Percentiles rank a stretch among this genome's conserved stretches.
Conservation (phyloP, 2,888 invertebrate species). For the Eristalinus aeneus region DNA sequence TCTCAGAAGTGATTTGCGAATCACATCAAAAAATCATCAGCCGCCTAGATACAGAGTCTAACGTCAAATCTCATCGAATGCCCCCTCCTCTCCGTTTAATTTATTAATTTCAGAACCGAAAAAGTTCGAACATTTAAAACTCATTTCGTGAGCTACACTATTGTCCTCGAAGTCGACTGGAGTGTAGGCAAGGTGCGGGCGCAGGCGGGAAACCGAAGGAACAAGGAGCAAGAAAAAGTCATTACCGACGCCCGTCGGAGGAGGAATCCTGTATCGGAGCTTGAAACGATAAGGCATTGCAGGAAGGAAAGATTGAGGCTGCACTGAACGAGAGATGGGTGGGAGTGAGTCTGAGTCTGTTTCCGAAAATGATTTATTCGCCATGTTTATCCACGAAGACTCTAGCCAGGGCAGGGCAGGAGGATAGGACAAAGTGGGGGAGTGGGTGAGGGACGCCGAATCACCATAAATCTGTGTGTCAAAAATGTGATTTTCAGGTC, state of each 20-base stretch:
- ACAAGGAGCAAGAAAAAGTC: conserved; percentile 48
- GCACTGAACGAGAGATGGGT: background rate
- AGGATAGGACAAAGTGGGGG: background rate
- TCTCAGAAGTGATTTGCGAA: conserved; percentile 18
- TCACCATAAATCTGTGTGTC: conserved; percentile 56
- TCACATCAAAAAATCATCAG: conserved; percentile 47
- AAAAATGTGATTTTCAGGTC: conserved; percentile 46
- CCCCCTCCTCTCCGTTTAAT: conserved; percentile 37
- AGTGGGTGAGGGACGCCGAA: background rate
- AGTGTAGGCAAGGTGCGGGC: too few relatives aligned
- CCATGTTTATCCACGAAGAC: conserved; percentile 57
- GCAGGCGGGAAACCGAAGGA: background rate
- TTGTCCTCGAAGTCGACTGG: conserved; percentile 36
- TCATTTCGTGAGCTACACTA: conserved; percentile 56
- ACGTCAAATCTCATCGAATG: background rate
- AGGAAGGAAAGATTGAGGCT: conserved; percentile 58
- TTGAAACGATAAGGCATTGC: conserved; percentile 47
- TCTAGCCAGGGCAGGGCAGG: background rate
- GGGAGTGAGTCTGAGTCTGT: conserved; percentile 44
- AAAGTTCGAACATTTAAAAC: conserved; percentile 62
- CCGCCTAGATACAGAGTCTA: background rate
- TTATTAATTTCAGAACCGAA: conserved; percentile 56
- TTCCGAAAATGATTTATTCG: conserved; percentile 69
- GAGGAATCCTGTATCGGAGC: conserved; percentile 57
- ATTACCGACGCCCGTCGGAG: conserved; percentile 40